Evolutionary conservation across 2,797 vertebrate genomes (phyloP), one percentile per base, ranked within the genome.

Genomic region (Mus caroli): DNA sequence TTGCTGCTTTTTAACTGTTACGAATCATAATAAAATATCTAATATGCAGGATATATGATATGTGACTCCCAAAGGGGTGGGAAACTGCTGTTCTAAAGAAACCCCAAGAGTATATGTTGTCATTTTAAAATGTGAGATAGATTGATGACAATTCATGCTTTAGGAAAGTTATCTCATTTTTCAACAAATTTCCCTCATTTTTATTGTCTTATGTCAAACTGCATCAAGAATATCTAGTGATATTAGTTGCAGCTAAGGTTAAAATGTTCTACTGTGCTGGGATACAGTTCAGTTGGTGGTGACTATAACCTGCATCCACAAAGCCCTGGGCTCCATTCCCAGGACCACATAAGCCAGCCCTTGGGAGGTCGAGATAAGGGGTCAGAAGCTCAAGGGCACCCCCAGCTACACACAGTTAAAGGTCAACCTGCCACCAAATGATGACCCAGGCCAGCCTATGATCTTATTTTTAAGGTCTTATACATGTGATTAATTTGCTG

Each of bases 141-240:
- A 69, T 97, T 87, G 96, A 97, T 26, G n/a, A 24, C 22, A 40
- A 82, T 37, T 40, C 22, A 60, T 14, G 22, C 6, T 82, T 37
- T 82, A 40, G 22, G n/a, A 10, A 58, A 40, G 20, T 60, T 82
- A 15, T 4, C 34, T 97, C 73, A 71, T 62, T 64, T 95, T 94
- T 97, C 73, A 94, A 95, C 67, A 14, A 67, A 31, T 92, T 82
- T 95, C 90, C 93, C 92, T 90, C 79, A 62, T 83, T 96, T 96
- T 67, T 75, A 94, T 96, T 96, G 46, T 86, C 96, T 94, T 96
- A 90, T n/a, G 54, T 92, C 31, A 94, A 73, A 95, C 52, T n/a
- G 97, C 80, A 97, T 91, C 40, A 94, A 94, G 94, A 90, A 97
- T 92, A 95, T 90, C 67, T 95, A 97, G 79, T 52, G 60, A 90